These are phyloP conservation scores for Catocala nupta DNA, from an alignment of 2,888 invertebrate genomes.

Conservation along the genomic window DNA sequence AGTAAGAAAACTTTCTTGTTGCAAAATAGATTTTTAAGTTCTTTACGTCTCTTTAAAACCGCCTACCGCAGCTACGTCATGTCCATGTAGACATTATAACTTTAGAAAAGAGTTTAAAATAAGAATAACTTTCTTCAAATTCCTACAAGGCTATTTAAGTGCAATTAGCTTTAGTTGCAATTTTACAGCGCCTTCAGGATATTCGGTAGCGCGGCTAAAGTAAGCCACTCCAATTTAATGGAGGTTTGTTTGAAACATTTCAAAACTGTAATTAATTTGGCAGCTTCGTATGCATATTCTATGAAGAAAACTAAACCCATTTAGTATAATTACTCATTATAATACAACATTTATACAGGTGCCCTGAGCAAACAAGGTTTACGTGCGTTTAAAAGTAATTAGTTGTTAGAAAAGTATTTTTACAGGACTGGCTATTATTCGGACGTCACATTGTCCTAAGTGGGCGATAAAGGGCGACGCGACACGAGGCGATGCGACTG, in stretches of 20 bases:
- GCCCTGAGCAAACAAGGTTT: background rate
- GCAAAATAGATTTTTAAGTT: no score
- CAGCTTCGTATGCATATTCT: conserved; percentile 9
- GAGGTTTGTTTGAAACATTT: conserved; percentile 10
- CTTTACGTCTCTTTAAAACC: no score
- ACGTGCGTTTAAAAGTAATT: conserved; percentile 3
- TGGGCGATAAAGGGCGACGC: no score
- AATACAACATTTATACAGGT: conserved; percentile 7
- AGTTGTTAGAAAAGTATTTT: conserved; percentile 11
- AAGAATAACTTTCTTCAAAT: no score
- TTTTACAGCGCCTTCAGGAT: background rate
- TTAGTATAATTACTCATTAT: conserved; percentile 12
- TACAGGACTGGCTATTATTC: background rate
- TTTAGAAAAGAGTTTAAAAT: no score
- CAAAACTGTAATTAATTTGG: conserved; percentile 15
- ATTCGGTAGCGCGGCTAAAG: background rate
- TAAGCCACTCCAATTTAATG: conserved; percentile 6
- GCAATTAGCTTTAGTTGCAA: conserved; percentile 1
- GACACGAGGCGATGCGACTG: no score
- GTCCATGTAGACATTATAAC: no score
- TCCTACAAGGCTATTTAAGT: no score
- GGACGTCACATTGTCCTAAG: no score
- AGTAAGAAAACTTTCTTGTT: no score
- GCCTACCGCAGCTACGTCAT: no score
- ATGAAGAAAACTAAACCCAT: conserved; percentile 15